Evolutionary conservation across 2,888 invertebrate species (phyloP), one percentile per base, ranked within the genome.

Genomic region (Caenorhabditis drosophilae): DNA sequence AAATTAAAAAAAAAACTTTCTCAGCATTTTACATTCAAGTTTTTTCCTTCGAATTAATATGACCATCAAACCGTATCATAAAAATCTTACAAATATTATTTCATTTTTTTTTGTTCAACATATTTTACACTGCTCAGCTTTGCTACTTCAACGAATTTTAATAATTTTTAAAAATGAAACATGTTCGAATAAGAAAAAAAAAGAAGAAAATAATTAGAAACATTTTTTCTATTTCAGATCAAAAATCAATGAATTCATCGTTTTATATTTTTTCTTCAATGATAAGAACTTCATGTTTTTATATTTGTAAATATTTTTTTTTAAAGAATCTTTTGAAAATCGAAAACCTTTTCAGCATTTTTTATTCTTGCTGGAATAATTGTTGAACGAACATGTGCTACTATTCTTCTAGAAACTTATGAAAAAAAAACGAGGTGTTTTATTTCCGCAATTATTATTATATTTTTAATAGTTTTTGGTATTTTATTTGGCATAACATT

Each of bases 61-160:
- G 22, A 7, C 9, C 6, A 22, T 47, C 22, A 31, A 31, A 34
- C 22, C 18, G 20, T 35, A 34, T 47, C 20, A 47, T 12, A 16
- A 22, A 35, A 47, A 47, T 22, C 35, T 34, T 34, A 34, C 31
- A 3, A 47, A 47, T 34, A 34, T 47, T 22, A n/a, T 20, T 15
- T 18, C 35, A 18, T 47, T 35, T 22, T 18, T 34, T 12, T 34
- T 26, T 20, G 11, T 20, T 7, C 47, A 34, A 34, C 9, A 35
- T 47, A 12, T 35, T 1, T 3, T 47, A 7, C 34, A 47, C 11
- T 18, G 18, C 12, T 15, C 35, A 25, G n/a, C 18, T 6, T 47
- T 34, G 47, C 7, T 47, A 9, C 2, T 35, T 2, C 47, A 47
- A 47, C 18, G 35, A 22, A 18, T 40, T 9, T 12, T 36, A 15